A percentile compares a stretch with the other conserved stretches of the same genome.
Conservation (phyloP, 1,140 invertebrate species). For the Laupala kohalensis region DNA sequence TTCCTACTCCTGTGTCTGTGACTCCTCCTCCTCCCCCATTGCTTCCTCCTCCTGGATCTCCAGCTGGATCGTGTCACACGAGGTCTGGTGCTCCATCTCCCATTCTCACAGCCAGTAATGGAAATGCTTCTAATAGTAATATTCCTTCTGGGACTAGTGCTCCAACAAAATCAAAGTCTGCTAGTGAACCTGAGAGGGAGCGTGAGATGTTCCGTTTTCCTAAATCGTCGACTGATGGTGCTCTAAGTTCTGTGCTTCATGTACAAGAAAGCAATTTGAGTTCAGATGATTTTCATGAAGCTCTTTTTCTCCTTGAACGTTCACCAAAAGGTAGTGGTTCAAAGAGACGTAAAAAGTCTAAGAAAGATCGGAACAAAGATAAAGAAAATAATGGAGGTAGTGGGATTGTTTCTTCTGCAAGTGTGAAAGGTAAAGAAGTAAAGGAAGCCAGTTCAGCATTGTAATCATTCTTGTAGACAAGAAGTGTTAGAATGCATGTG, state of each 20-base stretch:
- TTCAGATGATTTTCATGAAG: constrained; percentile 46
- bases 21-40: constrained; percentile 9
- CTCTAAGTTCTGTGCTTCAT: constrained; percentile 42
- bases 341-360: constrained; percentile 17
- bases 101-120: constrained; percentile 4
- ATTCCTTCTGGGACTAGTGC: neutral
- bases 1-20: neutral
- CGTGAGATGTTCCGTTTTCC: constrained; percentile 40
- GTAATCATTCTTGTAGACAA: neutral
- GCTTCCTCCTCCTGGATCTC: constrained; percentile 5
- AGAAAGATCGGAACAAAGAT: constrained; percentile 18
- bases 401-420: neutral
- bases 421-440: constrained; percentile 4
- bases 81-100: constrained; percentile 8
- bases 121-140: neutral
- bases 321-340: constrained; percentile 29
- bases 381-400: constrained; percentile 9
- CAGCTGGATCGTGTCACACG: neutral
- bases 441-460: constrained; percentile 11
- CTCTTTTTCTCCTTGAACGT: constrained; percentile 38
- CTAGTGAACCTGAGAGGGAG: constrained; percentile 36
- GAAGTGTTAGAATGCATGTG: neutral
- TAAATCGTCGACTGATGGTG: constrained; percentile 41
- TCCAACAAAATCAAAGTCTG: constrained; percentile 31
- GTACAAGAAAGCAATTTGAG: constrained; percentile 43